A percentile compares a stretch with the other conserved stretches of the same genome.
phyloP scores from a whole-genome alignment of 2,797 vertebrate genomes.

The Hydrocynus forskahlii region DNA sequence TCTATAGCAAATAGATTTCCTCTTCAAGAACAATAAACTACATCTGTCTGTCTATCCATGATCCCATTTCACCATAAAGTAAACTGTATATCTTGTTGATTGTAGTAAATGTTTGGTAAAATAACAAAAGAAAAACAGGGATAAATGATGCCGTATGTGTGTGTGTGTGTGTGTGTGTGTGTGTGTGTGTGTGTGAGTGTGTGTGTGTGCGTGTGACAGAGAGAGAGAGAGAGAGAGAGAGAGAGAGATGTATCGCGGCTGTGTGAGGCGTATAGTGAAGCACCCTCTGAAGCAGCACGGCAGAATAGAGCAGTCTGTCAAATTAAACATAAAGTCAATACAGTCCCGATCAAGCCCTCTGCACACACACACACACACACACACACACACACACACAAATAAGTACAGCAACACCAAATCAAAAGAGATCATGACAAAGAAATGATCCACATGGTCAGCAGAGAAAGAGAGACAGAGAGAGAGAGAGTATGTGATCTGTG shows the following conservation, averaged over 20 bases:
- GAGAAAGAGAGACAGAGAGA: neutral
- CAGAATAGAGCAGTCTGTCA: conserved; percentile 51
- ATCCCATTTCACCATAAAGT: neutral
- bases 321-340: conserved; percentile 52
- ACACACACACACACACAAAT: conserved; percentile 26
- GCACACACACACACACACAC: conserved; percentile 31
- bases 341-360: neutral
- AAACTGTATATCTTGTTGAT: neutral
- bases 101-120: neutral
- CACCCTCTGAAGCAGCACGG: conserved; percentile 41
- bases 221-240: conserved; percentile 13
- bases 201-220: no score
- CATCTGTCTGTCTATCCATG: neutral
- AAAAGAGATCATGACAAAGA: conserved; percentile 2
- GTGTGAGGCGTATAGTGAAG: conserved; percentile 18
- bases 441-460: neutral
- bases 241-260: conserved; percentile 6
- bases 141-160: neutral
- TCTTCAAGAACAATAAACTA: no score
- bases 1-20: no score
- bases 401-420: conserved; percentile 14
- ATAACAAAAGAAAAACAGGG: neutral
- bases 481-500: conserved; percentile 29
- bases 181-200: conserved; percentile 20
- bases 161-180: conserved; percentile 25